A percentile compares a stretch with the other conserved stretches of the same genome.
Evolutionary conservation across 2,113 vertebrate genomes (phyloP).

Genomic region (Crypturellus undulatus): DNA sequence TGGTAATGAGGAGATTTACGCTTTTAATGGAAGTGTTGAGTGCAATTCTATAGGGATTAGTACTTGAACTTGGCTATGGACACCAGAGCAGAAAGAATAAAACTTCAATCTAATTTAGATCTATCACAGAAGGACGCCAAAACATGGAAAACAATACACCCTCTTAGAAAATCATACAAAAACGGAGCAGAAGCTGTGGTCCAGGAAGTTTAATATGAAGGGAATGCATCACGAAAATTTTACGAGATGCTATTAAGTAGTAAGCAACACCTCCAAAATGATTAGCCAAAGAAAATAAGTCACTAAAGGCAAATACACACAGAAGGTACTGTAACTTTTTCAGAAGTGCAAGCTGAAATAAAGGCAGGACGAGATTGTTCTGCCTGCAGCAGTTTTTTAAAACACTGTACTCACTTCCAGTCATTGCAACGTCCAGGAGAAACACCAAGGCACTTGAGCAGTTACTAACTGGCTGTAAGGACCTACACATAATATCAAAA

Average conservation of each 20-base stretch:
- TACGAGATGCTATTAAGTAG: slow-evolving; percentile 11
- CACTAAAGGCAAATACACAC: slow-evolving; percentile 26
- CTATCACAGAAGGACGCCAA: not conserved
- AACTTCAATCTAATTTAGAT: slow-evolving; percentile 13
- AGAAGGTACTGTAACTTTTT: slow-evolving; percentile 19
- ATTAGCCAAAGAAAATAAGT: slow-evolving; percentile 55
- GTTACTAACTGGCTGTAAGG: not conserved
- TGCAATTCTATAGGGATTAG: not conserved
- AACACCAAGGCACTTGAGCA: slow-evolving; percentile 40
- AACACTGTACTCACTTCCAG: slow-evolving; percentile 10
- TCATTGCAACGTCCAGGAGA: slow-evolving; percentile 41
- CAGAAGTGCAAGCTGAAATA: slow-evolving; percentile 22
- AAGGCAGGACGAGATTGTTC: not conserved
- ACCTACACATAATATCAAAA: not conserved
- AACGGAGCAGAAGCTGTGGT: slow-evolving; percentile 24
- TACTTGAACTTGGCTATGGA: slow-evolving; percentile 40
- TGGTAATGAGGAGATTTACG: not conserved
- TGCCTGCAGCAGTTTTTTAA: slow-evolving; percentile 14
- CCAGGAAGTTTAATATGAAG: slow-evolving; percentile 14
- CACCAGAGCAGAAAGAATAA: not conserved
- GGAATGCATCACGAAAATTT: slow-evolving; percentile 24
- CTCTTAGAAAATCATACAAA: slow-evolving; percentile 42
- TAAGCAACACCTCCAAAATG: slow-evolving; percentile 21
- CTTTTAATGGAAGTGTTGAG: slow-evolving; percentile 7
- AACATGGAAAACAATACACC: slow-evolving; percentile 39